Conservation (phyloP, 2,113 vertebrate genomes). For the Aptenodytes forsteri region DNA sequence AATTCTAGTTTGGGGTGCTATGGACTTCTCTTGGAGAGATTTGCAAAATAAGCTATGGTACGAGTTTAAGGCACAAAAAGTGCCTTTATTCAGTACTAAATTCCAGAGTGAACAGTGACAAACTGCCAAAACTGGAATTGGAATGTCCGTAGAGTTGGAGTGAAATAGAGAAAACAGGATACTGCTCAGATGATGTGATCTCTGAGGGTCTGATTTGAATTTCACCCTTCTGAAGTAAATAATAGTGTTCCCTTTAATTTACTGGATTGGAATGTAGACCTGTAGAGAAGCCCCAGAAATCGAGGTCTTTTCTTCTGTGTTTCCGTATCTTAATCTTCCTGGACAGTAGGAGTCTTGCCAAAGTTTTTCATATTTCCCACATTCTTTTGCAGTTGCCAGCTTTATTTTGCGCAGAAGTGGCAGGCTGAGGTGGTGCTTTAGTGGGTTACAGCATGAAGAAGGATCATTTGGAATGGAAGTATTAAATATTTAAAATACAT, state of each 20-base stretch:
- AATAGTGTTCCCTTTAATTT: background rate
- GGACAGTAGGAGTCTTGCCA: background rate
- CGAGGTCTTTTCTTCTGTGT: background rate
- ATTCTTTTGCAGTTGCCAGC: background rate
- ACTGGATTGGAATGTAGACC: background rate
- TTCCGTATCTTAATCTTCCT: background rate
- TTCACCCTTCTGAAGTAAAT: background rate
- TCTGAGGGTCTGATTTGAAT: background rate
- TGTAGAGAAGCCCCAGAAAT: background rate
- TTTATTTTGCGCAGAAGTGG: background rate
- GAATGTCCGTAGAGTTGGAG: background rate
- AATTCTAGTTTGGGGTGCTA: background rate
- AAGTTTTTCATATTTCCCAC: background rate
- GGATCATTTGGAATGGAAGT: background rate
- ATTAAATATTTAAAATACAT: conserved; percentile 24
- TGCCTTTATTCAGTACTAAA: background rate
- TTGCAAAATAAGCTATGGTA: background rate
- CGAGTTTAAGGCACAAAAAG: background rate
- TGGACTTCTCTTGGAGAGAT: background rate
- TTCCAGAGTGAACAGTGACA: background rate
- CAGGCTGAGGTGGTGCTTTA: background rate
- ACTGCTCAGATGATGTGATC: background rate
- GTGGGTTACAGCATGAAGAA: background rate
- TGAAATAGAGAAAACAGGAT: background rate
- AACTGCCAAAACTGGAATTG: background rate